Percentiles rank a stretch among this genome's conserved stretches.
phyloP scores from a whole-genome alignment of 92 coral and sea anemone genomes.

The Zoanthus sociatus region DNA sequence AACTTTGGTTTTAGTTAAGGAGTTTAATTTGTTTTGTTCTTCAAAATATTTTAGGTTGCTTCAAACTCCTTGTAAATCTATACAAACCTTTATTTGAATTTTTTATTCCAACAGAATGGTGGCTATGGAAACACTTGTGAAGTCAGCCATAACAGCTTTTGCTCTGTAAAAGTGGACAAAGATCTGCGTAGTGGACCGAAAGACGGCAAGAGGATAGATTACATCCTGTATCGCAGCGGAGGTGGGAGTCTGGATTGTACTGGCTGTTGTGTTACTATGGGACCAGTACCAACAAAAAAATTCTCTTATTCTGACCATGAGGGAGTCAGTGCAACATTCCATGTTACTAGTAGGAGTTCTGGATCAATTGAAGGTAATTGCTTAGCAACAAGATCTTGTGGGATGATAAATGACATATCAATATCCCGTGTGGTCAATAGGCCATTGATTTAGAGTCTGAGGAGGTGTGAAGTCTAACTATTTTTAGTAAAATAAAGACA shows the following conservation, averaged over 20 bases:
- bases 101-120: slow-evolving; percentile 58
- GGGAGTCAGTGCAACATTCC: slow-evolving; percentile 84
- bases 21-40: no score
- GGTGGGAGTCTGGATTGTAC: slow-evolving; percentile 61
- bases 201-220: slow-evolving; percentile 94
- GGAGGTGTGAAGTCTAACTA: no score
- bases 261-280: slow-evolving; percentile 84
- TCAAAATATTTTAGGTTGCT: no score
- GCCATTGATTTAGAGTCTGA: no score
- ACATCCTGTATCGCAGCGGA: slow-evolving; percentile 80
- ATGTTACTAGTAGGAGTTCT: slow-evolving; percentile 12
- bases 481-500: no score
- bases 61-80: no score
- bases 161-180: slow-evolving; percentile 35
- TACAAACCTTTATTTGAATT: neutral
- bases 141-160: slow-evolving; percentile 80
- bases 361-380: slow-evolving; percentile 27
- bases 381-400: neutral
- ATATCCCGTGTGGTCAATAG: no score
- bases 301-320: slow-evolving; percentile 91
- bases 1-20: no score
- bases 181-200: slow-evolving; percentile 69
- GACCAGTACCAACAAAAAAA: slow-evolving; percentile 81
- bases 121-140: slow-evolving; percentile 91
- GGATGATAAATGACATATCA: no score